These are phyloP conservation scores for Dryobota labecula DNA, from an alignment of 2,888 invertebrate genomes.

Conservation along the genomic window DNA sequence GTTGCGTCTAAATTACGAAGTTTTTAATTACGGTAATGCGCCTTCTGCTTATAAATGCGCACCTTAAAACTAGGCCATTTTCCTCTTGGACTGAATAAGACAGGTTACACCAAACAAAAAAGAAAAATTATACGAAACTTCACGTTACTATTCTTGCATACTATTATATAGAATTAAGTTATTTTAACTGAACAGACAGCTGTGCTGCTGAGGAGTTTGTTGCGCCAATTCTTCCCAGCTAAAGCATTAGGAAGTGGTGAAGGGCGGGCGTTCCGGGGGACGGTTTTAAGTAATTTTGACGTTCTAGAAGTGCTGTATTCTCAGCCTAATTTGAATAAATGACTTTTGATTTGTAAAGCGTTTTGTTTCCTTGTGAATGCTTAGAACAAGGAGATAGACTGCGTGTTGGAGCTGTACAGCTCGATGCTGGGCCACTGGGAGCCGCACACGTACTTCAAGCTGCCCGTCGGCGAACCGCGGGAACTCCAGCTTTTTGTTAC, in stretches of 20 bases:
- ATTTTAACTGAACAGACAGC: neutral
- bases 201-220: neutral
- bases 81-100: neutral
- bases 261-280: too few relatives aligned
- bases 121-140: neutral
- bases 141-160: neutral
- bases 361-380: neutral
- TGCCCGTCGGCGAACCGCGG: conserved; percentile 80
- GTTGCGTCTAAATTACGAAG: too few relatives aligned
- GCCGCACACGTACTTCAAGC: conserved; percentile 77
- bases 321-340: neutral
- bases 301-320: neutral
- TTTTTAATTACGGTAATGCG: too few relatives aligned
- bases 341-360: neutral
- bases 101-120: too few relatives aligned
- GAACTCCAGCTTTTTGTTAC: conserved; percentile 72
- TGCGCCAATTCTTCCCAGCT: neutral
- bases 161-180: neutral
- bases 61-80: neutral
- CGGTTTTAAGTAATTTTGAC: neutral
- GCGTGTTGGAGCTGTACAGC: conserved; percentile 82
- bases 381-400: conserved; percentile 79
- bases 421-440: conserved; percentile 77
- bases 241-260: too few relatives aligned
- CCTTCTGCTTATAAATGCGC: neutral